Conservation (phyloP, 2,113 vertebrate genomes). For the Todiramphus chloris region DNA sequence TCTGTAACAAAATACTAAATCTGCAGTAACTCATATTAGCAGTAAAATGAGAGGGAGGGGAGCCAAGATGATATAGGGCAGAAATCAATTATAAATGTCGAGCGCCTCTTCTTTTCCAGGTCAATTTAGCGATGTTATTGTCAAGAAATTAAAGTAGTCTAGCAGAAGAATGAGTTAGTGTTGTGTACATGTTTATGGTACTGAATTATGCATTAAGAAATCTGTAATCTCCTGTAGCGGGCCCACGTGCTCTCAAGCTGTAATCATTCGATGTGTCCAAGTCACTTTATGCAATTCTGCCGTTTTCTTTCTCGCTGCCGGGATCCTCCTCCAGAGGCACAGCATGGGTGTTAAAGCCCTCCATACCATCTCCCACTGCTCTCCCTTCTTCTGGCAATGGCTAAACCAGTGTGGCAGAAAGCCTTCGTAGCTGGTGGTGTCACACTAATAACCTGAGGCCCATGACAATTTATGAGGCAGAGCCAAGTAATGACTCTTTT, state of each 20-base stretch:
- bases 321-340: background rate
- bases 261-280: background rate
- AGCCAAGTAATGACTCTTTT: background rate
- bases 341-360: background rate
- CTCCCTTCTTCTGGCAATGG: background rate
- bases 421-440: background rate
- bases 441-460: background rate
- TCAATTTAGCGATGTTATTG: conserved; percentile 18
- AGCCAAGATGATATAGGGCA: conserved; percentile 34
- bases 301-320: accelerated
- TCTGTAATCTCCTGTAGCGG: background rate
- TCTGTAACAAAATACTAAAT: conserved; percentile 37
- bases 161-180: conserved; percentile 1
- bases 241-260: background rate
- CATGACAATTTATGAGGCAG: background rate
- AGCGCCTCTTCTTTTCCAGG: conserved; percentile 33
- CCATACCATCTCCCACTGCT: background rate
- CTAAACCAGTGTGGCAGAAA: background rate
- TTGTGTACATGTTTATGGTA: background rate
- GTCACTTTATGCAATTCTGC: background rate
- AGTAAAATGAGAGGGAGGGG: background rate
- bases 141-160: conserved; percentile 40
- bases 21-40: conserved; percentile 19
- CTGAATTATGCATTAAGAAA: conserved; percentile 39
- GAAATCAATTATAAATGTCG: conserved; percentile 24